Evolutionary conservation across 2,113 vertebrate species (phyloP), one percentile per base, ranked within the genome.

Genomic region (Pelmatolapia mariae): DNA sequence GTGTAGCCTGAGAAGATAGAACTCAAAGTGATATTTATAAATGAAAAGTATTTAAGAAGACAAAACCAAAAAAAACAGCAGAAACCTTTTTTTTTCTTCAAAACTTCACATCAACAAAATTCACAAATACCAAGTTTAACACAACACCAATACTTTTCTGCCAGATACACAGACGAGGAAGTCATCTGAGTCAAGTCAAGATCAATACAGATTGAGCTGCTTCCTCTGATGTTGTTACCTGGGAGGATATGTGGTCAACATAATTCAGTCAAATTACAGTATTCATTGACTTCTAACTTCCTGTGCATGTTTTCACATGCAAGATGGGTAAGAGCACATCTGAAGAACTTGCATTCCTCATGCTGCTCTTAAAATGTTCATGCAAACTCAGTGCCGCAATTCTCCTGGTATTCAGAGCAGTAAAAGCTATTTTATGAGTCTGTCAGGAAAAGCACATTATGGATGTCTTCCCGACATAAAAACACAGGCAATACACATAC

Each of bases 251-350:
- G 93, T 96, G 95, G 96, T 96, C 95, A 95, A 94, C 95, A 96
- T 96, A 94, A 96, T 96, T 96, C 94, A 95, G 92, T 85, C 82
- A 96, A 96, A 97, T 97, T 95, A 96, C 94, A 97, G 96, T 94
- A 93, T 93, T 95, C 92, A 93, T 92, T 90, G 90, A 93, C 95
- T 93, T 92, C 89, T 85, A 90, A 96, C 96, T 96, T 97, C 96
- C 96, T 96, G 93, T 93, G 94, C 97, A 89, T 96, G 97, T 97
- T 95, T 95, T 95, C 94, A 96, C 97, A 95, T 91, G 96, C 94
- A 92, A 92, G 93, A 92, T 86, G 91, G 88, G 92, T 92, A 87
- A 94, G 92, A 95, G 96, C 93, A 96, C 89, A 94, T 94, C 94
- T 92, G 81, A 94, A 95, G 95, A 91, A 90, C 93, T 92, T 91